Evolutionary conservation across 1,140 invertebrate species (phyloP).

Genomic region (Drosophila nasuta): DNA sequence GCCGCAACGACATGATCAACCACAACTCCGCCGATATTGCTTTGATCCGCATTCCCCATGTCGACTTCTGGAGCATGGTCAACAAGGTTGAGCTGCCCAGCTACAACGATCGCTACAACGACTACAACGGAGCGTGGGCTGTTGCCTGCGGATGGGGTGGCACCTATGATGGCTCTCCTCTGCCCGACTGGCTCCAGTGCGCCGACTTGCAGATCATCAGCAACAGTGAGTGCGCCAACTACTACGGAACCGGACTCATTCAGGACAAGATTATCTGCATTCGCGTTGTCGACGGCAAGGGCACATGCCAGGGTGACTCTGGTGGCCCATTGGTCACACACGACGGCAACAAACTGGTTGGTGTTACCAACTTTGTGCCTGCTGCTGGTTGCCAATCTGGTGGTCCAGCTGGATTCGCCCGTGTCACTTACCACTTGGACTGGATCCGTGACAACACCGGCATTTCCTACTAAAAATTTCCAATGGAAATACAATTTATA

Average conservation of each 20-base stretch:
- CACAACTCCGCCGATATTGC: slow-evolving; percentile 62
- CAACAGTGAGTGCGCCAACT: slow-evolving; percentile 12
- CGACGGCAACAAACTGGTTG: slow-evolving; percentile 84
- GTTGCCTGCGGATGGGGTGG: slow-evolving; percentile 65
- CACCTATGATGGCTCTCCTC: slow-evolving; percentile 55
- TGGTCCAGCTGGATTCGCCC: slow-evolving; percentile 85
- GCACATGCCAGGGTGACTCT: slow-evolving; percentile 85
- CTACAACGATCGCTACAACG: slow-evolving; percentile 53
- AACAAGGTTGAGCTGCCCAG: slow-evolving; percentile 61
- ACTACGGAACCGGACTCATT: slow-evolving; percentile 40
- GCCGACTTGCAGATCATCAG: slow-evolving; percentile 53
- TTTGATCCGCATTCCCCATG: slow-evolving; percentile 57
- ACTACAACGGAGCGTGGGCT: slow-evolving; percentile 49
- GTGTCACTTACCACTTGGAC: slow-evolving; percentile 85
- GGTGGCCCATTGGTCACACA: slow-evolving; percentile 86
- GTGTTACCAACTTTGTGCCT: slow-evolving; percentile 84
- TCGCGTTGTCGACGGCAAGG: slow-evolving; percentile 44
- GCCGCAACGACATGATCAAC: slow-evolving; percentile 47
- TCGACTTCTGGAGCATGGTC: slow-evolving; percentile 61
- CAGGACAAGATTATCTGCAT: slow-evolving; percentile 68
- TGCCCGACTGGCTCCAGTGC: slow-evolving; percentile 56
- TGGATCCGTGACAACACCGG: slow-evolving; percentile 85
- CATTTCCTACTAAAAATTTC: slow-evolving; percentile 46
- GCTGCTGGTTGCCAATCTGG: slow-evolving; percentile 50
- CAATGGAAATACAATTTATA: neutral